A percentile compares a stretch with the other conserved stretches of the same genome.
phyloP scores from a whole-genome alignment of 2,797 vertebrate species.

The Lophotriccus pileatus region DNA sequence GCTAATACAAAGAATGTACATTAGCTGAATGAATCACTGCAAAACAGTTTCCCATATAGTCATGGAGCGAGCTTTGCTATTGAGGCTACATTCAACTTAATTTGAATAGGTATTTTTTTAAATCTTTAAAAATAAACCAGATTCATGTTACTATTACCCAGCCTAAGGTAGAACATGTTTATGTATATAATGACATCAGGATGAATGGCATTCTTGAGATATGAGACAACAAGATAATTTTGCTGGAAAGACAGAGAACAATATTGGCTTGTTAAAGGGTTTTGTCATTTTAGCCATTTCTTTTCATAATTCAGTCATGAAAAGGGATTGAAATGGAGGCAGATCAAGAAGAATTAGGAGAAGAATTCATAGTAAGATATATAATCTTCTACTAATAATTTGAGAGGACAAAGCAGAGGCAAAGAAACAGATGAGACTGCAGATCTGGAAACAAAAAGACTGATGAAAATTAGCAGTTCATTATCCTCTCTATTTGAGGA shows the following conservation, averaged over 20 bases:
- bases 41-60: background rate
- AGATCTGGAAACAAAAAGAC: constrained; percentile 11
- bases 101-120: background rate
- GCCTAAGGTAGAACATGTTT: background rate
- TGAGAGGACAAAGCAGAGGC: background rate
- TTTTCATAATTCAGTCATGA: background rate
- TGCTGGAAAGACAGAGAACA: background rate
- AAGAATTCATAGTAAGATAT: background rate
- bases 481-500: background rate
- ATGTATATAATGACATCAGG: background rate
- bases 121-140: background rate
- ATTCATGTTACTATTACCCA: background rate
- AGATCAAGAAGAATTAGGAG: background rate
- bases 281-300: background rate
- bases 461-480: constrained; percentile 11
- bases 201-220: background rate
- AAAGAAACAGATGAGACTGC: background rate
- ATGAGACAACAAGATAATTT: background rate
- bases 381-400: background rate
- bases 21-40: background rate
- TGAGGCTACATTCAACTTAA: background rate
- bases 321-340: background rate
- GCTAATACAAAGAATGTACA: background rate
- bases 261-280: background rate
- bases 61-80: background rate